Conservation (phyloP, 1,140 invertebrate species). For the Druon quercuslanigerum region DNA sequence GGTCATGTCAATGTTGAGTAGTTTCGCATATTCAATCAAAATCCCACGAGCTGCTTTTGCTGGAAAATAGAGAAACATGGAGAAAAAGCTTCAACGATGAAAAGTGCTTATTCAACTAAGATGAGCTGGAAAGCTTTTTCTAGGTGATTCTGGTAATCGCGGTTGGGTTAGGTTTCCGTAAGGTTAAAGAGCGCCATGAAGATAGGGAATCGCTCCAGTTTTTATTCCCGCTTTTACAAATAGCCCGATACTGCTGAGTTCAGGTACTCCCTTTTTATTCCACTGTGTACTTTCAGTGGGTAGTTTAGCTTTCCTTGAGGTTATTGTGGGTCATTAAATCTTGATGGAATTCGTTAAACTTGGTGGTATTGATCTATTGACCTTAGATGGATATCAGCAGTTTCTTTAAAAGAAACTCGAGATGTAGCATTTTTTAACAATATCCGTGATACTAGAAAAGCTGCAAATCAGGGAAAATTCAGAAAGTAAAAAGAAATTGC, state of each 20-base stretch:
- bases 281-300: not conserved
- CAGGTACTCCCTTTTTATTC: not conserved
- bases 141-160: constrained; percentile 7
- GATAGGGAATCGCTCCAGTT: not conserved
- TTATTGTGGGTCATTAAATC: no score
- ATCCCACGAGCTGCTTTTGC: not conserved
- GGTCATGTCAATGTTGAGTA: no score
- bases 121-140: not conserved
- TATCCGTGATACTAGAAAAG: no score
- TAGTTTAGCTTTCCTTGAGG: no score
- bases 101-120: not conserved
- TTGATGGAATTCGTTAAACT: no score
- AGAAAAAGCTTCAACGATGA: not conserved
- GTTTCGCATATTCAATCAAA: constrained; percentile 11
- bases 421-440: no score
- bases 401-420: no score
- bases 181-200: not conserved
- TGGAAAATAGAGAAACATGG: not conserved
- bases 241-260: not conserved
- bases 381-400: no score
- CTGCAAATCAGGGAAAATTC: no score
- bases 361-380: no score
- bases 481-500: no score
- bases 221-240: constrained; percentile 12
- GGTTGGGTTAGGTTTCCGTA: constrained; percentile 3